These are phyloP conservation scores for Tricholaema leucomelas DNA, from an alignment of 2,113 vertebrate genomes.

Conservation along the genomic window DNA sequence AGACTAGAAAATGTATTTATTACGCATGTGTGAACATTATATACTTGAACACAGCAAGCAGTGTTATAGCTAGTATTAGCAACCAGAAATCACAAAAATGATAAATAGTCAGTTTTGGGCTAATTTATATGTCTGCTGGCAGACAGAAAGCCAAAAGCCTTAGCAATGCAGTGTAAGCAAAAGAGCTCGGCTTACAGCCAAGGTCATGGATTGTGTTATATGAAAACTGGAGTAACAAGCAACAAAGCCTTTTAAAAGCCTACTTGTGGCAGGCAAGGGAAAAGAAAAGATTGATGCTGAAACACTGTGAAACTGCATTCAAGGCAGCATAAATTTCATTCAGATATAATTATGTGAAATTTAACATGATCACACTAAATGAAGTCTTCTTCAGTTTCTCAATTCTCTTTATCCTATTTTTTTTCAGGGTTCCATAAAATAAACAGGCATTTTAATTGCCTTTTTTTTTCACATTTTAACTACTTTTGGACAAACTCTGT, in stretches of 20 bases:
- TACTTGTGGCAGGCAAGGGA: neutral
- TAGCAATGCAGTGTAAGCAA: constrained; percentile 21
- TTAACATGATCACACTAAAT: neutral
- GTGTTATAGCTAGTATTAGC: neutral
- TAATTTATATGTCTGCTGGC: neutral
- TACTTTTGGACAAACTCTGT: neutral
- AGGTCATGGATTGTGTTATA: constrained; percentile 17
- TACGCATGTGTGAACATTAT: neutral
- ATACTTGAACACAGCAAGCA: neutral
- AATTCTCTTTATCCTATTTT: neutral
- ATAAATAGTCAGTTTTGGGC: neutral
- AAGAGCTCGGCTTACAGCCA: constrained; percentile 11
- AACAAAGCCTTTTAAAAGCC: neutral
- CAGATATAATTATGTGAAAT: neutral
- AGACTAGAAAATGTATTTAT: neutral
- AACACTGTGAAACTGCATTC: neutral
- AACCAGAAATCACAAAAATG: neutral
- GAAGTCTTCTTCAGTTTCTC: neutral
- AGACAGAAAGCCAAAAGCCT: neutral
- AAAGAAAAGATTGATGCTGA: neutral
- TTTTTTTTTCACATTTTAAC: neutral
- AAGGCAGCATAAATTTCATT: neutral
- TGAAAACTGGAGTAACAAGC: constrained; percentile 7
- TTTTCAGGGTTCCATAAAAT: neutral
- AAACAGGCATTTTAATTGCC: neutral